Base-by-base conservation (phyloP, 2,888 invertebrate species). In the Trachelus stipa region DNA sequence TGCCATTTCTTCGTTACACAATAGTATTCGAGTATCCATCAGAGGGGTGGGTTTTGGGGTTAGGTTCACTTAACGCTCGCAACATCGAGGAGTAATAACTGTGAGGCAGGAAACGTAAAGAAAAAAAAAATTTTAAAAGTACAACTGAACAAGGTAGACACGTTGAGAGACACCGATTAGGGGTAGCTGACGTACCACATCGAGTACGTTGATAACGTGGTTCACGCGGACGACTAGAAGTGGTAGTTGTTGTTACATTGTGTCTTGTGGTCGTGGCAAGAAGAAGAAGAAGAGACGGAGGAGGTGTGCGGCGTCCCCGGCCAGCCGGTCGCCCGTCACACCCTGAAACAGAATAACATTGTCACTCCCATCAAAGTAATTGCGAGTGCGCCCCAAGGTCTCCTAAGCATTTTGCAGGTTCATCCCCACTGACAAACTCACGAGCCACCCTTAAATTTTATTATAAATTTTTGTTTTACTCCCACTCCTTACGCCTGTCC, bases 231-330 rank as follows among this genome's bases (percentile, higher is more conserved):
- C 88, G 89, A 88, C 88, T 88, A 85, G 83, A 81, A 83, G 82
- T 82, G 83, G 77, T 79, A 73, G 76, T 76, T 84, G 84, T 85
- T 84, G 85, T 90, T 89, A 91, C 90, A 91, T 90, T 88, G 90
- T 89, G 90, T 89, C 89, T 89, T 90, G 90, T 87, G 88, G 89
- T 89, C 89, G 88, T 88, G 88, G 90, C 89, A 90, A 90, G 90
- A 90, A 89, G 90, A 90, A 89, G 89, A 89, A 89, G 89, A 89
- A 88, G 87, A 87, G 88, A 83, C 88, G 89, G 87, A 90, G 91
- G 90, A 91, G 91, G 91, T 91, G 91, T 91, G 91, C 90, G 91
- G 90, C 90, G 90, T 88, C 90, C 90, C 91, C 91, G 91, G 90
- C 90, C 91, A 91, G 90, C 91, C 90, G 91, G 91, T 91, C 90